Percentiles rank a stretch among this genome's conserved stretches.
phyloP scores from a whole-genome alignment of 2,113 vertebrate genomes.

The Beaufortia kweichowensis region DNA sequence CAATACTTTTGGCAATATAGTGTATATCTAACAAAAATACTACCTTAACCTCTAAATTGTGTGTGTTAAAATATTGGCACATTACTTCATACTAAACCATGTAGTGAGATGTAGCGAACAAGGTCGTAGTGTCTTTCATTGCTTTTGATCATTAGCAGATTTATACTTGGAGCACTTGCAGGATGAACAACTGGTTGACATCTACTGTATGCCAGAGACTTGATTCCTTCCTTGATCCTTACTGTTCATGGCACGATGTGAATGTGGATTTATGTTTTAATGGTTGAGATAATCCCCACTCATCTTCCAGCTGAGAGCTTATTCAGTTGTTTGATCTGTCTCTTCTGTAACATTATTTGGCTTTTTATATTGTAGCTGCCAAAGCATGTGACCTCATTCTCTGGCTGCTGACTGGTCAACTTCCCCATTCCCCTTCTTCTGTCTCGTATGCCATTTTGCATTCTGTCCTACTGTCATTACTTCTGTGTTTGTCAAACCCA shows the following conservation, averaged over 20 bases:
- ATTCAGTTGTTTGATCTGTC: slow-evolving; percentile 59
- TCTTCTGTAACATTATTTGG: slow-evolving; percentile 56
- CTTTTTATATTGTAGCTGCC: slow-evolving; percentile 56
- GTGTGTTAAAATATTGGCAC: background rate
- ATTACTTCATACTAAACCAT: background rate
- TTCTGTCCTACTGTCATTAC: background rate
- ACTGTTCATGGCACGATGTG: slow-evolving; percentile 30
- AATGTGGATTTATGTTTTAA: slow-evolving; percentile 9
- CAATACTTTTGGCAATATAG: too few relatives aligned
- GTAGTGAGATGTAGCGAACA: slow-evolving; percentile 2
- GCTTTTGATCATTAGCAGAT: slow-evolving; percentile 12
- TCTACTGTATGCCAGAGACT: slow-evolving; percentile 26
- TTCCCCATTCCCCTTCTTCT: background rate
- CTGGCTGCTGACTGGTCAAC: slow-evolving; percentile 64
- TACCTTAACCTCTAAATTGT: too few relatives aligned
- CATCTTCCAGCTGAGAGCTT: background rate
- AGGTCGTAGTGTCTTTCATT: background rate
- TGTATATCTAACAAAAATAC: too few relatives aligned
- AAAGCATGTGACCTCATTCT: slow-evolving; percentile 73
- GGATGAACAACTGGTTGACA: slow-evolving; percentile 34
- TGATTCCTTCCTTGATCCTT: slow-evolving; percentile 47
- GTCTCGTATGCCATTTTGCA: background rate
- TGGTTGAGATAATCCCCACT: slow-evolving; percentile 1
- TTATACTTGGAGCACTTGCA: slow-evolving; percentile 16
- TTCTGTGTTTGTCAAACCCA: slow-evolving; percentile 4